phyloP scores from a whole-genome alignment of 2,888 invertebrate genomes.

The Synergus umbraculus region DNA sequence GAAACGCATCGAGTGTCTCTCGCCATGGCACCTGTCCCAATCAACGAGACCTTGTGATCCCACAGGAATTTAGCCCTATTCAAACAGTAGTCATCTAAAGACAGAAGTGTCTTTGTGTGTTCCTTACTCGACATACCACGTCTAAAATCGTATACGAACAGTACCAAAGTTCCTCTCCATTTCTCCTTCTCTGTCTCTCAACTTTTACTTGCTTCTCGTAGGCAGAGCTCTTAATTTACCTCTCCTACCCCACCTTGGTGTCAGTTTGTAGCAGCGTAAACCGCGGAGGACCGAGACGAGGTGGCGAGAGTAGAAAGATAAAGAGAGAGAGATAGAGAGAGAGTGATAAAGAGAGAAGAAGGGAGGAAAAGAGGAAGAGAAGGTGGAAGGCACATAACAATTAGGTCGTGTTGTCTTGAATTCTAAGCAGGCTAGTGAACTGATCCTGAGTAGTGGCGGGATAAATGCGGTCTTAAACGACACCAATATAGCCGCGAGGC shows the following conservation, averaged over 20 bases:
- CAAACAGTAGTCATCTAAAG: conserved; percentile 36
- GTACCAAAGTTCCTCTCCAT: conserved; percentile 53
- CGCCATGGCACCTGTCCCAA: conserved; percentile 21
- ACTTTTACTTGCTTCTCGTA: conserved; percentile 46
- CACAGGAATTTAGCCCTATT: conserved; percentile 17
- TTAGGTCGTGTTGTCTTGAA: conserved; percentile 77
- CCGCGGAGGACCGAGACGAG: conserved; percentile 45
- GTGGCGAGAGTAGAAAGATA: conserved; percentile 52
- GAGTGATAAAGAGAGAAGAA: conserved; percentile 52
- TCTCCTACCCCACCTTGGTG: conserved; percentile 47
- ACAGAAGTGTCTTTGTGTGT: conserved; percentile 59
- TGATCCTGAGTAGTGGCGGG: conserved; percentile 68
- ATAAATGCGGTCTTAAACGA: conserved; percentile 76
- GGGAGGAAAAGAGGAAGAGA: conserved; percentile 57
- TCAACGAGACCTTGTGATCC: conserved; percentile 20
- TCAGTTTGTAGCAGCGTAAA: conserved; percentile 50
- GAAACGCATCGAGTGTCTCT: background rate
- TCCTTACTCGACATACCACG: conserved; percentile 67
- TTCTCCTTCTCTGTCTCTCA: conserved; percentile 51
- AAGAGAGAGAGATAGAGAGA: conserved; percentile 53
- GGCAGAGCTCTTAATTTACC: conserved; percentile 57
- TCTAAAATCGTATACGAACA: conserved; percentile 69
- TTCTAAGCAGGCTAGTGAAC: conserved; percentile 77
- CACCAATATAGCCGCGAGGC: conserved; percentile 74
- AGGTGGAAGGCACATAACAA: conserved; percentile 72